These are phyloP conservation scores for Macrotrachela quadricornifera DNA, from an alignment of 1,140 invertebrate genomes.

Conservation along the genomic window DNA sequence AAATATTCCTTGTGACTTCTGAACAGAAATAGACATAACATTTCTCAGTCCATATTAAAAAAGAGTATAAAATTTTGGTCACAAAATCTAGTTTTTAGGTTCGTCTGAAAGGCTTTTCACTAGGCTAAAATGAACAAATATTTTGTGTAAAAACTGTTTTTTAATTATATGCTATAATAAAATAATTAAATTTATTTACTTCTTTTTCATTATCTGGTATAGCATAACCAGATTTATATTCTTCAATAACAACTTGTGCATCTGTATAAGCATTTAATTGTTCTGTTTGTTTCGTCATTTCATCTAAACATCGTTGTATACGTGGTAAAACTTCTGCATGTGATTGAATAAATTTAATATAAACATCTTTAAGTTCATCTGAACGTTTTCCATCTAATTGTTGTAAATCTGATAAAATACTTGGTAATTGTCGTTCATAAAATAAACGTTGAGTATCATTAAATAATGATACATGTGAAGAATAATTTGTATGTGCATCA, in stretches of 20 bases:
- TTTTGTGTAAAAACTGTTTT: too few relatives aligned
- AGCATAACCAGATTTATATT: constrained; percentile 3
- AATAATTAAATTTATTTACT: not conserved
- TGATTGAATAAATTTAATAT: not conserved
- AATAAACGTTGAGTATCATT: too few relatives aligned
- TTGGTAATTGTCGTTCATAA: constrained; percentile 1
- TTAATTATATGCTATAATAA: too few relatives aligned
- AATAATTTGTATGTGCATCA: too few relatives aligned
- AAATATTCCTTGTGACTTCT: too few relatives aligned
- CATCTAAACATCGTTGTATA: not conserved
- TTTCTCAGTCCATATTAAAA: too few relatives aligned
- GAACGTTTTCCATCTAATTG: not conserved
- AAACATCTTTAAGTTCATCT: not conserved
- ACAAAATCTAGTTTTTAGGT: too few relatives aligned
- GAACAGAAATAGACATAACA: too few relatives aligned
- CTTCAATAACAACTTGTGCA: not conserved
- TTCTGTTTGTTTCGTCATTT: not conserved
- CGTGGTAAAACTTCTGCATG: constrained; percentile 3
- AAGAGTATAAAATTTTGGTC: too few relatives aligned
- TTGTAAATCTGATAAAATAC: not conserved
- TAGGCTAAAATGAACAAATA: too few relatives aligned
- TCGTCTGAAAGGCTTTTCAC: too few relatives aligned
- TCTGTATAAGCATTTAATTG: not conserved
- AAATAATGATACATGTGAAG: too few relatives aligned
- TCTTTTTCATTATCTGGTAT: not conserved